Conservation (phyloP, 2,888 invertebrate species). For the Sphaeridia pumilis region DNA sequence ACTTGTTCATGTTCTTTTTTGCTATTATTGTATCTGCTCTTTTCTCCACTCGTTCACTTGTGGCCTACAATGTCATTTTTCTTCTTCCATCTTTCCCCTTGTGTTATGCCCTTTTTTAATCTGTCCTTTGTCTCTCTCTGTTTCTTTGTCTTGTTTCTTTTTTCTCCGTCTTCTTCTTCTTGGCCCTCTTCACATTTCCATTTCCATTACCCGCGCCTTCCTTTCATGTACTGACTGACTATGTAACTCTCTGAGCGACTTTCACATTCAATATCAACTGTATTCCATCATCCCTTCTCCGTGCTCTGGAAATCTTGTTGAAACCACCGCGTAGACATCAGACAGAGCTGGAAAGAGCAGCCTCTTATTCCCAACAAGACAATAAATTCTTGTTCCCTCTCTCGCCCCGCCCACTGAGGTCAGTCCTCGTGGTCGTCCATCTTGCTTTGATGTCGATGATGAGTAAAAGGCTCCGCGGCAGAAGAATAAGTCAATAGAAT, state of each 20-base stretch:
- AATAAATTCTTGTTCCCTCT: too few relatives aligned
- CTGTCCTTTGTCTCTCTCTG: constrained; percentile 6
- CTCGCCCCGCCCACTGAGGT: too few relatives aligned
- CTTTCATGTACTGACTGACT: constrained; percentile 1
- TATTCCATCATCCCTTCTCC: too few relatives aligned
- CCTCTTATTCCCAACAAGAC: too few relatives aligned
- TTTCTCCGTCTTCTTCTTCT: constrained; percentile 3
- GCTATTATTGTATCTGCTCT: neutral
- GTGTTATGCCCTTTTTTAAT: constrained; percentile 5
- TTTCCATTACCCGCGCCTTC: constrained; percentile 7
- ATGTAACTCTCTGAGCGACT: neutral
- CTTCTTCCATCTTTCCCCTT: constrained; percentile 5
- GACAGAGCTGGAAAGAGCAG: too few relatives aligned
- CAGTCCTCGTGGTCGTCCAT: too few relatives aligned
- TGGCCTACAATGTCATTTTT: neutral
- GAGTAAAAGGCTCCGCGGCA: too few relatives aligned
- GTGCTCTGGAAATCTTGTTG: too few relatives aligned
- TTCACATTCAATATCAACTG: too few relatives aligned
- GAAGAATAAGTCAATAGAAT: too few relatives aligned
- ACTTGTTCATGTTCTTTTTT: neutral
- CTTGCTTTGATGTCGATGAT: too few relatives aligned
- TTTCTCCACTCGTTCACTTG: neutral
- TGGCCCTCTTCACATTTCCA: constrained; percentile 1
- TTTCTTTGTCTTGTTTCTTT: neutral
- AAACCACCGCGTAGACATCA: too few relatives aligned